Evolutionary conservation across 53 echinoderm and acorn worm genomes (phyloP).

Genomic region (Apostichopus leukothele): DNA sequence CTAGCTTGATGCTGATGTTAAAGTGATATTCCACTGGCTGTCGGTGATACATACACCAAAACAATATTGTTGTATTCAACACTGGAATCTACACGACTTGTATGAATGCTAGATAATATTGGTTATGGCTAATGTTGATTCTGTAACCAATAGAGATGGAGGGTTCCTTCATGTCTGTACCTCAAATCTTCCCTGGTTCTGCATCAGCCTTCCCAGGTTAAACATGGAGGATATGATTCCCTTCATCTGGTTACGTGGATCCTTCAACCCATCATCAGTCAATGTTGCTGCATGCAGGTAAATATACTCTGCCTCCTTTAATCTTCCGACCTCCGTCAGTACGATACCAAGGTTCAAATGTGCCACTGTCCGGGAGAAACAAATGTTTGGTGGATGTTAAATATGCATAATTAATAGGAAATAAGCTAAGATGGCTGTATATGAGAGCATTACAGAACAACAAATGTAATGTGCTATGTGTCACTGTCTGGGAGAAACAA

Average conservation of each 20-base stretch:
- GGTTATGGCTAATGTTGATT: too few relatives aligned
- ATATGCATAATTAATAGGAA: neutral
- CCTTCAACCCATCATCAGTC: slow-evolving; percentile 86
- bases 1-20: too few relatives aligned
- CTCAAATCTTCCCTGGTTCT: slow-evolving; percentile 88
- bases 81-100: too few relatives aligned
- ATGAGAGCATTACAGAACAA: neutral
- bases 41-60: too few relatives aligned
- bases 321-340: slow-evolving; percentile 66
- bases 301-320: slow-evolving; percentile 71
- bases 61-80: too few relatives aligned
- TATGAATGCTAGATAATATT: too few relatives aligned
- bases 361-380: slow-evolving; percentile 62
- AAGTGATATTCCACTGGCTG: too few relatives aligned
- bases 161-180: slow-evolving; percentile 34
- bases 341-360: slow-evolving; percentile 94
- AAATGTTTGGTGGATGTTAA: neutral
- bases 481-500: too few relatives aligned
- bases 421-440: neutral
- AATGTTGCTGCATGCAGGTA: slow-evolving; percentile 74
- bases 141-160: too few relatives aligned
- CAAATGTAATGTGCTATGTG: too few relatives aligned
- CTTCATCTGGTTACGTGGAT: slow-evolving; percentile 90
- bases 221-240: slow-evolving; percentile 90
- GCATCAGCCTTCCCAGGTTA: slow-evolving; percentile 86